Percentiles rank a stretch among this genome's conserved stretches.
Evolutionary conservation across 2,113 vertebrate genomes (phyloP).

Genomic region (Cyanoramphus novaezelandiae): DNA sequence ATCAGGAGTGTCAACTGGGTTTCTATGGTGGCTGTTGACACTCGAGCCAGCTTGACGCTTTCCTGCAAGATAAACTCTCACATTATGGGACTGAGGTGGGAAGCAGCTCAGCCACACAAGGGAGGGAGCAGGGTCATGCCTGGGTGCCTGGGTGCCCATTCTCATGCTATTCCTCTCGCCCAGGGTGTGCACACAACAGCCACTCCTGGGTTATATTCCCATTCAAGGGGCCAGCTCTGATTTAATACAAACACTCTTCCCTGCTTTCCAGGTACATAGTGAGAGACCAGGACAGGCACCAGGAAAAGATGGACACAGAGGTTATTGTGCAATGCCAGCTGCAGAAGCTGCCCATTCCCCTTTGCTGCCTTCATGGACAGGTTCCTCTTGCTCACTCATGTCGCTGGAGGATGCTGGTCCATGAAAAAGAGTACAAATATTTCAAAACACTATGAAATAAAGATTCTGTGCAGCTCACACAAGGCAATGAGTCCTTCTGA

Average conservation of each 20-base stretch:
- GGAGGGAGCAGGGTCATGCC: rapidly evolving
- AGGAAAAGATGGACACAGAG: background rate
- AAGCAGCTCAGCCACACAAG: background rate
- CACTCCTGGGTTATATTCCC: background rate
- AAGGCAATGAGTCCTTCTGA: background rate
- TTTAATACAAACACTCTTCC: background rate
- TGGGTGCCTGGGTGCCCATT: rapidly evolving
- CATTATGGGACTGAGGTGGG: rapidly evolving
- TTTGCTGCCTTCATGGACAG: background rate
- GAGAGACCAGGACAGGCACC: background rate
- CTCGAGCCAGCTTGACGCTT: background rate
- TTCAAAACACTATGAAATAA: background rate
- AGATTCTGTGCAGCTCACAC: background rate
- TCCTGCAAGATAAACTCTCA: background rate
- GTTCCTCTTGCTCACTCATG: background rate
- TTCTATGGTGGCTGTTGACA: slow-evolving; percentile 21
- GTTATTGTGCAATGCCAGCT: background rate
- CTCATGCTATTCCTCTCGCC: background rate
- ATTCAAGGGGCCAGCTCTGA: background rate
- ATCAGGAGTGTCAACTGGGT: background rate
- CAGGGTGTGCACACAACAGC: background rate
- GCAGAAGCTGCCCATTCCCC: background rate
- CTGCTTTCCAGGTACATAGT: background rate
- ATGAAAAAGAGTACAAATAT: rapidly evolving
- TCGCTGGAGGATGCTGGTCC: background rate